Conservation (phyloP, 1,140 invertebrate genomes). For the Aethina tumida region DNA sequence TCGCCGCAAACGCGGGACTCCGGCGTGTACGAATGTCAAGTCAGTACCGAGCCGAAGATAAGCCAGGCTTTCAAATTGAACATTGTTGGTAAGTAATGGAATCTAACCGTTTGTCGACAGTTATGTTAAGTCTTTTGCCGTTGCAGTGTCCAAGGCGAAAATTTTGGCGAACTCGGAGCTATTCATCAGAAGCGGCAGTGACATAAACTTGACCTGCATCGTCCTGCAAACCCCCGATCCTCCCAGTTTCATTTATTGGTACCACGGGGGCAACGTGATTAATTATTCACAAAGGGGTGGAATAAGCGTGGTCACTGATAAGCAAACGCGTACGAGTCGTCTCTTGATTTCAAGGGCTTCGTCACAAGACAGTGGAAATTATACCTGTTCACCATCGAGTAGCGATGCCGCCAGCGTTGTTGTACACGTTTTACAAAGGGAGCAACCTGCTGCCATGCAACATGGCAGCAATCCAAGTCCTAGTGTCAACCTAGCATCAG, state of each 20-base stretch:
- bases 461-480: conserved; percentile 47
- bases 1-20: conserved; percentile 68
- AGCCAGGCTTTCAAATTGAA: conserved; percentile 68
- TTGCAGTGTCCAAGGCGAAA: conserved; percentile 79
- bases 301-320: conserved; percentile 78
- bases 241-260: conserved; percentile 88
- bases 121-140: too few species aligned
- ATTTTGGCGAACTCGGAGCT: conserved; percentile 76
- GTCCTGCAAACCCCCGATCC: conserved; percentile 77
- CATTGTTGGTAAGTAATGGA: conserved; percentile 75
- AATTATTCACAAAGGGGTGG: conserved; percentile 79
- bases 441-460: conserved; percentile 67
- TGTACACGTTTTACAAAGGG: conserved; percentile 56
- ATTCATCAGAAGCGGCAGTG: conserved; percentile 78
- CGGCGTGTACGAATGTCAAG: conserved; percentile 75
- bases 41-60: conserved; percentile 79
- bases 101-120: too few species aligned
- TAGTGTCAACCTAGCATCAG: too few species aligned
- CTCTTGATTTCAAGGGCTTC: conserved; percentile 70
- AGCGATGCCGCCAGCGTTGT: conserved; percentile 52
- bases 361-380: conserved; percentile 74
- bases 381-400: conserved; percentile 60
- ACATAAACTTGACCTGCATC: conserved; percentile 83
- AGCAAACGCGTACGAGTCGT: conserved; percentile 70
- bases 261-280: conserved; percentile 74